Conservation (phyloP, 1,140 invertebrate species). For the Rhagoletis pomonella region DNA sequence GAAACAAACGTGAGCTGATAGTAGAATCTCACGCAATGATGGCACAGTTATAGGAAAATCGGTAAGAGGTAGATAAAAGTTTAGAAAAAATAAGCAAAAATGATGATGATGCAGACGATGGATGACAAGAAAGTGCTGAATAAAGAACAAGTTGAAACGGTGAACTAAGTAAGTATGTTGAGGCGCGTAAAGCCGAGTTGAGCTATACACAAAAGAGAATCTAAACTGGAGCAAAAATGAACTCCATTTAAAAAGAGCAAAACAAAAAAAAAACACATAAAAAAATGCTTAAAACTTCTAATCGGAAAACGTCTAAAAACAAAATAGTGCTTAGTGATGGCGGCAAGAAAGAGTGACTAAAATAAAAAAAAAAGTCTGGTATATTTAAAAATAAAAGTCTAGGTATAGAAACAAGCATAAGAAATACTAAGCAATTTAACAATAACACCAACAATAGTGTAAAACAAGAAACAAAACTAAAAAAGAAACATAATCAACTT, state of each 20-base stretch:
- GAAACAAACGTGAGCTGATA: neutral
- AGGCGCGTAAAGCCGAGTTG: neutral
- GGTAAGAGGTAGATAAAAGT: neutral
- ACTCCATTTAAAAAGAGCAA: conserved; percentile 3
- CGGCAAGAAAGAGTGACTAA: neutral
- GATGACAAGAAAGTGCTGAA: neutral
- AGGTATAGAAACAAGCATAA: neutral
- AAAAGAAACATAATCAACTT: neutral
- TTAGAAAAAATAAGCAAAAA: neutral
- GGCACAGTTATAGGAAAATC: neutral
- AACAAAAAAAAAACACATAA: conserved; percentile 2
- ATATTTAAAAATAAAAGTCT: too few relatives aligned
- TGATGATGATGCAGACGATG: neutral
- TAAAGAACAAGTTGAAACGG: neutral
- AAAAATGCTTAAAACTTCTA: neutral
- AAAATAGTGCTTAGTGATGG: neutral
- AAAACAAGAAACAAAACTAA: neutral
- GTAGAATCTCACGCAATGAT: neutral
- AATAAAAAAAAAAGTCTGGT: too few relatives aligned
- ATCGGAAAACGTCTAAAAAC: neutral
- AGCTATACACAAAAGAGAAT: neutral
- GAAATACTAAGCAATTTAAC: neutral
- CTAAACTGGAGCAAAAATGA: conserved; percentile 1
- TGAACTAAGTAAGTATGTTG: neutral
- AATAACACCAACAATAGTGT: neutral